Conservation (phyloP, 1,140 invertebrate genomes). For the Drosophila fuyamai region DNA sequence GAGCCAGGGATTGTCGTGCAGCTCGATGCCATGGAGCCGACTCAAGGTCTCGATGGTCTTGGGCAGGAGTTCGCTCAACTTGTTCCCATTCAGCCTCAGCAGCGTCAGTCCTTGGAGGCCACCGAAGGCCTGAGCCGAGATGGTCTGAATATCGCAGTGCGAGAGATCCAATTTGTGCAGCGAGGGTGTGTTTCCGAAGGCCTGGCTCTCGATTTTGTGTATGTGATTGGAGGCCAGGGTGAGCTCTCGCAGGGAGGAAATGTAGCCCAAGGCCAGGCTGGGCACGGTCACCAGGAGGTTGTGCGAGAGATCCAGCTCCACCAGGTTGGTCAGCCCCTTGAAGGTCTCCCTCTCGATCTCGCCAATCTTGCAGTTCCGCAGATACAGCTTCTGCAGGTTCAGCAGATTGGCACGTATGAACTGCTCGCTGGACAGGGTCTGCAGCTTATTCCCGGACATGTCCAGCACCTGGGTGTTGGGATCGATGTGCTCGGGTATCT, state of each 20-base stretch:
- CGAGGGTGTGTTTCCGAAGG: conserved; percentile 90
- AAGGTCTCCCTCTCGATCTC: conserved; percentile 94
- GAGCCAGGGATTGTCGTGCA: conserved; percentile 96
- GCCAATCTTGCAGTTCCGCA: conserved; percentile 92
- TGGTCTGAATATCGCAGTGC: conserved; percentile 90
- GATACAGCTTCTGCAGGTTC: conserved; percentile 94
- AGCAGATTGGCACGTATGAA: conserved; percentile 92
- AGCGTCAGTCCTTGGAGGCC: conserved; percentile 91
- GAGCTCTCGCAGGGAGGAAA: conserved; percentile 92
- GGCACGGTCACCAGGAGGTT: conserved; percentile 93
- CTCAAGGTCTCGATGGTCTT: conserved; percentile 90
- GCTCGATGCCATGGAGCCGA: conserved; percentile 92
- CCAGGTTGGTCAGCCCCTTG: conserved; percentile 92
- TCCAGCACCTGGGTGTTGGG: conserved; percentile 95
- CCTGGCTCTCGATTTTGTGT: conserved; percentile 89
- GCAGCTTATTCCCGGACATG: conserved; percentile 93
- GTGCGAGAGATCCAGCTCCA: conserved; percentile 94
- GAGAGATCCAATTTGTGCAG: conserved; percentile 94
- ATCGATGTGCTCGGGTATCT: conserved; percentile 92
- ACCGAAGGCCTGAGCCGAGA: conserved; percentile 91
- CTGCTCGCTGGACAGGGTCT: conserved; percentile 91
- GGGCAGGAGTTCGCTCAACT: conserved; percentile 89
- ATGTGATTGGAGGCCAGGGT: conserved; percentile 93
- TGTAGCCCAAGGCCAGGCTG: conserved; percentile 90
- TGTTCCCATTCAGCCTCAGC: conserved; percentile 93